Evolutionary conservation across 2,888 invertebrate species (phyloP).

Genomic region (Lysandra coridon): DNA sequence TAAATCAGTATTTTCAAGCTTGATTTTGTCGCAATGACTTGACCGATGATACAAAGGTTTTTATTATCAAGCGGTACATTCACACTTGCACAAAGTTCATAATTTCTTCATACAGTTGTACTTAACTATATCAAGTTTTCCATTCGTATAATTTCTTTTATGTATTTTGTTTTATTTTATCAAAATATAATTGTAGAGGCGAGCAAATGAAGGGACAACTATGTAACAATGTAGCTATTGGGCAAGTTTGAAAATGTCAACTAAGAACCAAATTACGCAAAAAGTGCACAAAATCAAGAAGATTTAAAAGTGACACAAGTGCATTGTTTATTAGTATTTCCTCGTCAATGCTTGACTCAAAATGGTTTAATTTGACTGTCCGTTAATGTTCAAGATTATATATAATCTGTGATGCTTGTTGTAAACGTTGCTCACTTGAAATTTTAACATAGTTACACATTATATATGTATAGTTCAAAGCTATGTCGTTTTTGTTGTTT

Average conservation of each 20-base stretch:
- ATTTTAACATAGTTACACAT: slow-evolving; percentile 56
- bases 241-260: neutral
- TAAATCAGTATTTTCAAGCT: neutral
- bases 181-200: neutral
- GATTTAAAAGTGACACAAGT: neutral
- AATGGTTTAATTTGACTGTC: slow-evolving; percentile 23
- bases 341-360: slow-evolving; percentile 40
- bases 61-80: slow-evolving; percentile 20
- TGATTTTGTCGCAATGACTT: neutral
- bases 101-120: slow-evolving; percentile 59
- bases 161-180: slow-evolving; percentile 41
- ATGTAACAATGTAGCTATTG: neutral
- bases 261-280: neutral
- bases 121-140: slow-evolving; percentile 50
- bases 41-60: neutral
- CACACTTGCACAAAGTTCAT: slow-evolving; percentile 36
- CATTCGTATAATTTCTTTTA: slow-evolving; percentile 36
- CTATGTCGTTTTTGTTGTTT: slow-evolving; percentile 1
- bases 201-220: neutral
- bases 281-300: neutral
- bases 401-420: slow-evolving; percentile 60
- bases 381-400: slow-evolving; percentile 31
- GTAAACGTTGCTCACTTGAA: slow-evolving; percentile 70
- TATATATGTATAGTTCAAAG: slow-evolving; percentile 36
- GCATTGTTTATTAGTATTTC: slow-evolving; percentile 4